Evolutionary conservation across 2,113 vertebrate species (phyloP), one percentile per base, ranked within the genome.

Genomic region (Reinhardtius hippoglossoides): DNA sequence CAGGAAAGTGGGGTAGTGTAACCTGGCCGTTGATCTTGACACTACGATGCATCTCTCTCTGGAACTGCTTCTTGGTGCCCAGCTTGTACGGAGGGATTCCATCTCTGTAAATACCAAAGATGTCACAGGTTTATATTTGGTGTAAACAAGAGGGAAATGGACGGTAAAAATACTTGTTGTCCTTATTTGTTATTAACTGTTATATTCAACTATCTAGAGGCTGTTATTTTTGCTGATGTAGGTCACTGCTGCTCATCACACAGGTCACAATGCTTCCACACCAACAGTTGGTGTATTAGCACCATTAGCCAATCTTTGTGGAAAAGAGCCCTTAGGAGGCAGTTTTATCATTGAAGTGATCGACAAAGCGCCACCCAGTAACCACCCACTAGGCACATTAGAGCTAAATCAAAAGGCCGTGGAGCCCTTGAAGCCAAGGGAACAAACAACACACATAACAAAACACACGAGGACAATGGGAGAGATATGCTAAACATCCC

Each of bases 1-100:
- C 98, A 80, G 98, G 98, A 88, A 99, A 99, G 93, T 97, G 97
- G 94, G 98, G 98, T 89, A 99, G 96, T 59, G 94, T 94, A 78
- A 98, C 96, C 93, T 97, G 97, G 80, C 98, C 97, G 9, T 99
- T 99, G 94, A 97, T 96, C 92, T 96, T 99, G 88, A 97, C 94
- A 0, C 96, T 99, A 21, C 97, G 96, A 64, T 97, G 95, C 94
- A 99, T 99, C 42, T 99, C 98, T 77, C 97, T 90, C 91, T 98
- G 97, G 81, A 97, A 94, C 88, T 97, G 96, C 89, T 99, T 99
- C 95, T 97, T 99, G 86, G 94, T 97, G 84, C 96, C 96, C 56
- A 96, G 88, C 21, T 96, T 96, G 78, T 98, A 98, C 0, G 96
- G 96, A 86, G 97, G 97, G 84, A 98, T 95, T 78, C 97, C 97